Evolutionary conservation across 2,888 invertebrate species (phyloP).

Genomic region (Mythimna pallens): DNA sequence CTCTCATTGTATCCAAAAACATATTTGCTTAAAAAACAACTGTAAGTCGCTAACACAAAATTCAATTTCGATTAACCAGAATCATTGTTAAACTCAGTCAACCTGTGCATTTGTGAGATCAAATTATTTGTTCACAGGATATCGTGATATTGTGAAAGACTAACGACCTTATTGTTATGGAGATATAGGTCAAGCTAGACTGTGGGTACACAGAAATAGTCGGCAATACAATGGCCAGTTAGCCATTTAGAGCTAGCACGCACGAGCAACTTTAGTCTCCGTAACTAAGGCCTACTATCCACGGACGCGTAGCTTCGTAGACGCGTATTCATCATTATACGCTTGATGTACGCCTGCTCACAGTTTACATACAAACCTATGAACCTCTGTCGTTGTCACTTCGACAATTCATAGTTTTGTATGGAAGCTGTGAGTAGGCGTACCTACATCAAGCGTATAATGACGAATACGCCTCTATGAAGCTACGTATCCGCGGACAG

Average conservation of each 20-base stretch:
- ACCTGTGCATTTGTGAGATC: constrained; percentile 36
- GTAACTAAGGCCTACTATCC: too few species aligned
- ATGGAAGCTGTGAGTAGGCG: too few species aligned
- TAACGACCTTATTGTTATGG: constrained; percentile 64
- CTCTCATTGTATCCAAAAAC: constrained; percentile 13
- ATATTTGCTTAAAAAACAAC: background rate
- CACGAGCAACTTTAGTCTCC: too few species aligned
- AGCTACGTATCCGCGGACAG: too few species aligned
- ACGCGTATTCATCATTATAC: too few species aligned
- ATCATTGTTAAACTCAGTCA: constrained; percentile 7
- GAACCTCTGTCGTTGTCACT: too few species aligned
- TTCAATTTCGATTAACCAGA: background rate
- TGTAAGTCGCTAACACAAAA: rapidly evolving
- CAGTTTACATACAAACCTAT: too few species aligned
- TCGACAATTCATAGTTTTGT: too few species aligned
- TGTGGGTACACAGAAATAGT: constrained; percentile 39
- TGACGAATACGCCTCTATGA: too few species aligned
- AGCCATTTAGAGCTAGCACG: constrained; percentile 16
- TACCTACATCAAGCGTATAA: too few species aligned
- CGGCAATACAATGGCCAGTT: constrained; percentile 51
- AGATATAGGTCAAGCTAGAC: constrained; percentile 56
- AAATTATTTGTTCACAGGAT: constrained; percentile 56
- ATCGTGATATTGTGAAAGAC: constrained; percentile 63
- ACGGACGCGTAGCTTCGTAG: too few species aligned
- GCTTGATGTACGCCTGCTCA: too few species aligned